Evolutionary conservation across 2,797 vertebrate genomes (phyloP), one percentile per base, ranked within the genome.

Genomic region (Balearica regulorum): DNA sequence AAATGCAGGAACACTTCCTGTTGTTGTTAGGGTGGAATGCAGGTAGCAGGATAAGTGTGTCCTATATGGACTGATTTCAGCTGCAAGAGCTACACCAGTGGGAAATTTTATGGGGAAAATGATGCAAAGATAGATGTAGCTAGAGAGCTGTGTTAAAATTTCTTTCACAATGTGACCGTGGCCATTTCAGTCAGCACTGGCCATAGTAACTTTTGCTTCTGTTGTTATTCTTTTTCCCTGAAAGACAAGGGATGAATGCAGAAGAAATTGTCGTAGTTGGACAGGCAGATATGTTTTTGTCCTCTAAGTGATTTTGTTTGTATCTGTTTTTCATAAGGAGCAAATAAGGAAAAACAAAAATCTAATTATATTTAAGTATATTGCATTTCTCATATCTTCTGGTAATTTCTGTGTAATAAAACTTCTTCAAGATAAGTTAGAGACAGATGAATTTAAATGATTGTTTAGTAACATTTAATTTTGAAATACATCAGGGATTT

Each of bases 101-200:
- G 18, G 44, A 77, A 60, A 13, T 72, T 25, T 57, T 48, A 18
- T 68, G 54, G 17, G n/a, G 21, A 55, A 78, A 82, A 46, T 49
- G 3, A 5, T 66, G 26, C 21, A 24, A 68, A 80, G 35, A n/a
- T 10, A 58, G 17, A 28, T 55, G 51, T 66, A 73, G 43, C 16
- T 54, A 28, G 37, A 62, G 33, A 78, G 31, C 46, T 49, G 15
- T 49, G 31, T 46, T 87, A 57, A 44, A 58, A 60, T 41, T 22
- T 65, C 13, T 39, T 78, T 22, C 6, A 4, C 24, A 29, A 8
- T 13, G 0, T 20, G 33, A 21, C 44, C 3, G 0, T 39, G 33
- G 54, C 16, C 18, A 5, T 79, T 71, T 81, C 43, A n/a, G 44
- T 81, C 29, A 39, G 43, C 35, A 9, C 18, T 84, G 53, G 15